Evolutionary conservation across 2,888 invertebrate species (phyloP), one percentile per base, ranked within the genome.

Genomic region (Leptinotarsa rubiginosa): DNA sequence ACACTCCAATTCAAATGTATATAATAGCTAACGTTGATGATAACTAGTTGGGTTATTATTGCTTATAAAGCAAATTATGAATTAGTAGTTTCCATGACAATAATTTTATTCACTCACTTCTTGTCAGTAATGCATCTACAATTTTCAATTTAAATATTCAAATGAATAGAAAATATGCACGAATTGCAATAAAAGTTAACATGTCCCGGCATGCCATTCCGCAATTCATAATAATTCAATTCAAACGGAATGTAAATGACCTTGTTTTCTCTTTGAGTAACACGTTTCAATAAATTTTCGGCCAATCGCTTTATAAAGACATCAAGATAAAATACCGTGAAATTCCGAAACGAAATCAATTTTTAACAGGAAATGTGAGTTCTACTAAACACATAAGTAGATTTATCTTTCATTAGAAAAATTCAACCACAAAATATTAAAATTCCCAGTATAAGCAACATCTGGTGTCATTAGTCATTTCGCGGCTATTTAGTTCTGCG

Each of bases 401-500:
- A 49, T 67, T 75, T 74, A 73, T 73, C 72, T 72, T 76, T 73
- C 65, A 70, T 69, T 73, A 64, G 72, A 72, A 59, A 76, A 68
- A 70, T 69, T 73, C 49, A 65, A 78, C 78, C 78, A 62, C 76
- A 73, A 73, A 74, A 73, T 75, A 76, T 75, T 75, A 3, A 22
- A 75, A 69, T 78, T 76, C 78, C 73, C 66, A 70, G 76, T 75
- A 75, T 64, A 62, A 65, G 62, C 41, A 73, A 75, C 76, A 76
- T 78, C 76, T 75, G 75, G 75, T 77, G 75, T 69, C 75, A 78
- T 79, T 76, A 76, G 76, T 76, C 75, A 78, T 80, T 74, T 78
- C 73, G 76, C 69, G 73, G 70, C 75, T 73, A 74, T 76, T 76
- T 74, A 77, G 77, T 81, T 80, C 81, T 72, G 75, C 78, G 80